A percentile compares a stretch with the other conserved stretches of the same genome.
Evolutionary conservation across 2,888 invertebrate species (phyloP).

Genomic region (Coremacera marginata): DNA sequence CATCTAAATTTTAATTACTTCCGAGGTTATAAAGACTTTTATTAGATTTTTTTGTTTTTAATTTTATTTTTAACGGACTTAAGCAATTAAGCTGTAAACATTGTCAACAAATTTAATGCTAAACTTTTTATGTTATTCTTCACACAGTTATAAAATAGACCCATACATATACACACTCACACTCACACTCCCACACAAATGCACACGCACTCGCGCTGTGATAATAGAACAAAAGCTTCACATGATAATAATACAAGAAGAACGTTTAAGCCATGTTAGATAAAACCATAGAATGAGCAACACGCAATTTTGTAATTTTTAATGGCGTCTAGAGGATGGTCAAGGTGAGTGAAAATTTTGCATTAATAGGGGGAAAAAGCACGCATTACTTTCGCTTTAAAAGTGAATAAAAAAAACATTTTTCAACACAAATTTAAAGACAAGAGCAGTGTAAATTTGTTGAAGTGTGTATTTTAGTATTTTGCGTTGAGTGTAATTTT

Average conservation of each 20-base stretch:
- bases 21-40: too few relatives aligned
- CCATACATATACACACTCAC: not conserved
- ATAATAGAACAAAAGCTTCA: not conserved
- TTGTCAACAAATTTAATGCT: not conserved
- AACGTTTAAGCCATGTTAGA: not conserved
- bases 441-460: not conserved
- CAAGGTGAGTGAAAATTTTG: slow-evolving; percentile 13
- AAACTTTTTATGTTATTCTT: not conserved
- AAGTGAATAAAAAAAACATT: not conserved
- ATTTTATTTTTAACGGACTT: too few relatives aligned
- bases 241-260: not conserved
- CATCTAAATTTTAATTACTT: too few relatives aligned
- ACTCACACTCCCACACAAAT: not conserved
- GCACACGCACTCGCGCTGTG: not conserved
- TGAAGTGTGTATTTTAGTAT: not conserved
- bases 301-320: slow-evolving; percentile 17
- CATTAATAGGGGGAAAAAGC: not conserved
- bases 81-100: too few relatives aligned
- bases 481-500: not conserved
- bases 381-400: not conserved
- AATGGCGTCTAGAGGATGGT: not conserved
- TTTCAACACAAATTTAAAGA: not conserved
- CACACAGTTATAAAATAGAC: slow-evolving; percentile 1
- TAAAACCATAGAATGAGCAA: not conserved
- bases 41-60: too few relatives aligned